Conservation (phyloP, 2,797 vertebrate genomes). For the Coccyzus lansbergi region DNA sequence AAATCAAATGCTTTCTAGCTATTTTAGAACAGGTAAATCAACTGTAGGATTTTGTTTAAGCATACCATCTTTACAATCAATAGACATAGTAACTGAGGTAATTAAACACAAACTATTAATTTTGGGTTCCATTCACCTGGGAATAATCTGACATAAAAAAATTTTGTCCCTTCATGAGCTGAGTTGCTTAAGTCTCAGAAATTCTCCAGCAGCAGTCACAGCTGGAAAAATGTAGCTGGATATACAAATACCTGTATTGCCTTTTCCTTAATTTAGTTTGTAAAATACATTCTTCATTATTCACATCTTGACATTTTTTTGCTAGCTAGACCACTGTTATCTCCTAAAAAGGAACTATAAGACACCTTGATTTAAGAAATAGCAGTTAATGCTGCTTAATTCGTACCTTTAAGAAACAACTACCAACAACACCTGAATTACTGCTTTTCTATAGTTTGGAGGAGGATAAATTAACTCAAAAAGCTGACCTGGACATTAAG, state of each 20-base stretch:
- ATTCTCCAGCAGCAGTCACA: not conserved
- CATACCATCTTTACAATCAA: not conserved
- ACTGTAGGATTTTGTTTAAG: not conserved
- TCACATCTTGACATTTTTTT: not conserved
- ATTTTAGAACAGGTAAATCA: not conserved
- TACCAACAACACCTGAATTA: not conserved
- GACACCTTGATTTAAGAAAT: not conserved
- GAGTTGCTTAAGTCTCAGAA: not conserved
- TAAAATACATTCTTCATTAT: not conserved
- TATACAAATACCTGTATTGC: not conserved
- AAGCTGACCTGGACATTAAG: not conserved
- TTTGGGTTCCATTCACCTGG: not conserved
- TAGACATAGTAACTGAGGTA: not conserved
- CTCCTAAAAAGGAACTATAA: not conserved
- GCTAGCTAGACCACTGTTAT: not conserved
- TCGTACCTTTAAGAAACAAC: not conserved
- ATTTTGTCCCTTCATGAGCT: not conserved
- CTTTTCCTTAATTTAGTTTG: not conserved
- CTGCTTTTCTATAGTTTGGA: not conserved
- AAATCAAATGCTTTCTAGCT: not conserved
- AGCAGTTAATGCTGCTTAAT: not conserved
- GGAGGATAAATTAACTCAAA: not conserved
- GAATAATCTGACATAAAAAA: not conserved
- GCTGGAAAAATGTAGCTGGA: not conserved
- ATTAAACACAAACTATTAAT: constrained; percentile 1